Conservation (phyloP, 2,888 invertebrate species). For the Morpho helenor region DNA sequence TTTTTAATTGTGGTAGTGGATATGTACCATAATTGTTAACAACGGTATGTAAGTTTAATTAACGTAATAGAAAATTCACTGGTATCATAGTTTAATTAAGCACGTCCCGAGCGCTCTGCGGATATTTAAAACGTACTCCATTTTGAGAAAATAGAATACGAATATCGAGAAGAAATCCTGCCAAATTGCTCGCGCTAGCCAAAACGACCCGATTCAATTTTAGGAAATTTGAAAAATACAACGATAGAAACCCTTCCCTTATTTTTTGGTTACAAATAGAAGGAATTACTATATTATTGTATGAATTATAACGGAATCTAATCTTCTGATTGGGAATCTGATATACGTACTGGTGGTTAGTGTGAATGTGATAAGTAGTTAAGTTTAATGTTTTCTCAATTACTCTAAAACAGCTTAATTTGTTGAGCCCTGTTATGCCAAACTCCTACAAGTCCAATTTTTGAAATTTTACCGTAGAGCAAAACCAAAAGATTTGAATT, state of each 20-base stretch:
- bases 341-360: too few species aligned
- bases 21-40: too few species aligned
- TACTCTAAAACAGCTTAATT: too few species aligned
- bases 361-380: too few species aligned
- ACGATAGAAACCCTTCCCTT: conserved; percentile 1
- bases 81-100: conserved; percentile 5
- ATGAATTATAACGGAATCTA: too few species aligned
- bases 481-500: too few species aligned
- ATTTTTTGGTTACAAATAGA: neutral
- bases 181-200: conserved; percentile 5
- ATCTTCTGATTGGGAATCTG: too few species aligned
- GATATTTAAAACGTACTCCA: conserved; percentile 5
- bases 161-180: conserved; percentile 3
- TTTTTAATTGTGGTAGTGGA: too few species aligned
- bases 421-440: too few species aligned
- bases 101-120: neutral
- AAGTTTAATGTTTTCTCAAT: too few species aligned
- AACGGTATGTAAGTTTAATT: neutral
- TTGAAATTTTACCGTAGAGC: too few species aligned
- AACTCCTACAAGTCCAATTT: too few species aligned
- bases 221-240: neutral
- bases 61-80: neutral
- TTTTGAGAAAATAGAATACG: neutral
- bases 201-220: conserved; percentile 4
- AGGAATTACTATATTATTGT: neutral